Percentiles rank a stretch among this genome's conserved stretches.
Evolutionary conservation across 2,797 vertebrate species (phyloP).

Genomic region (Molossus alvarezi): DNA sequence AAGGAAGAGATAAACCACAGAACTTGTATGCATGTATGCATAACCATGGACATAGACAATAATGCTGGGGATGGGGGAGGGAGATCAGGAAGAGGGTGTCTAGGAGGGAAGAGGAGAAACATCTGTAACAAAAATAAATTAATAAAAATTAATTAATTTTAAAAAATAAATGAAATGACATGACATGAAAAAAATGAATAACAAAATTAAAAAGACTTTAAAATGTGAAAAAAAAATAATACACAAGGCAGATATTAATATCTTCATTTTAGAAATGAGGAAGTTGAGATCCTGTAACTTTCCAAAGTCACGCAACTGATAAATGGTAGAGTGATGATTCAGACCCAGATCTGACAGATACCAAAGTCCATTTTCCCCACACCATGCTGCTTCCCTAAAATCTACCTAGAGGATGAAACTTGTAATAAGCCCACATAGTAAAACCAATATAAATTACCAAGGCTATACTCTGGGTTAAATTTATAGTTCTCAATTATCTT

Average conservation of each 20-base stretch:
- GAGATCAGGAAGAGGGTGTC: too few relatives aligned
- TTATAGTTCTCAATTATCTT: constrained; percentile 37
- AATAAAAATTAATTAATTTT: too few relatives aligned
- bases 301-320: background rate
- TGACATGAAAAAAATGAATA: too few relatives aligned
- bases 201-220: too few relatives aligned
- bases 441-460: constrained; percentile 62
- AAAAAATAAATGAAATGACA: too few relatives aligned
- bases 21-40: too few relatives aligned
- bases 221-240: background rate
- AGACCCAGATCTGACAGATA: constrained; percentile 20
- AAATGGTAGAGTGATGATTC: constrained; percentile 31
- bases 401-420: background rate
- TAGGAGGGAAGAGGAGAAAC: too few relatives aligned
- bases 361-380: background rate
- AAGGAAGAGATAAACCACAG: too few relatives aligned
- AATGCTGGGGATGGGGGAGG: too few relatives aligned
- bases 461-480: constrained; percentile 69
- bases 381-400: constrained; percentile 12
- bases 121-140: too few relatives aligned
- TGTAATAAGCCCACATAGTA: background rate
- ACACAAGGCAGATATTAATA: constrained; percentile 54
- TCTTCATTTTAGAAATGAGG: constrained; percentile 57
- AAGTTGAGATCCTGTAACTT: constrained; percentile 37
- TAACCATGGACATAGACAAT: too few relatives aligned